These are phyloP conservation scores for Leiothrix lutea DNA, from an alignment of 2,113 vertebrate genomes.

Conservation along the genomic window DNA sequence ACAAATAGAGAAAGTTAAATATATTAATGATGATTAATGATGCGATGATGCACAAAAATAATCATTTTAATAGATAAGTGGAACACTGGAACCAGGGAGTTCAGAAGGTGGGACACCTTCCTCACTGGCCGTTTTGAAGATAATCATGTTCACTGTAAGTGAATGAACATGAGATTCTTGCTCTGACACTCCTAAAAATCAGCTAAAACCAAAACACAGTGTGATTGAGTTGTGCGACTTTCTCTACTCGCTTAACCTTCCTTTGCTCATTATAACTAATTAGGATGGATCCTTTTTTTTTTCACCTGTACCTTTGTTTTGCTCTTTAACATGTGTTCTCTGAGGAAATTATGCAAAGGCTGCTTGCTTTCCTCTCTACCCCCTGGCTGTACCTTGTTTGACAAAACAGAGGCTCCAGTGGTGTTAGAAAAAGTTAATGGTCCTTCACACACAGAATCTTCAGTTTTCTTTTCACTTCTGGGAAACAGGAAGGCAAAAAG, in stretches of 20 bases:
- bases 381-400: background rate
- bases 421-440: background rate
- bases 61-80: background rate
- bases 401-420: background rate
- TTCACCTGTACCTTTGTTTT: background rate
- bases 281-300: background rate
- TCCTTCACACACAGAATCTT: background rate
- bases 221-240: background rate
- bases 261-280: background rate
- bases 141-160: background rate
- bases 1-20: background rate
- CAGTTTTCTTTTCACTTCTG: background rate
- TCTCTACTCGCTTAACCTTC: background rate
- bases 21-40: background rate
- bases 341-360: background rate
- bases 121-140: background rate
- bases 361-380: background rate
- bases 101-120: background rate
- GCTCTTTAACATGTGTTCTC: background rate
- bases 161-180: background rate
- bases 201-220: background rate
- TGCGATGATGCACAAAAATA: background rate
- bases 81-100: background rate
- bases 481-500: background rate
- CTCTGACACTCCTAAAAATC: background rate